These are phyloP conservation scores for Cantharis rufa DNA, from an alignment of 2,888 invertebrate genomes.

Conservation along the genomic window DNA sequence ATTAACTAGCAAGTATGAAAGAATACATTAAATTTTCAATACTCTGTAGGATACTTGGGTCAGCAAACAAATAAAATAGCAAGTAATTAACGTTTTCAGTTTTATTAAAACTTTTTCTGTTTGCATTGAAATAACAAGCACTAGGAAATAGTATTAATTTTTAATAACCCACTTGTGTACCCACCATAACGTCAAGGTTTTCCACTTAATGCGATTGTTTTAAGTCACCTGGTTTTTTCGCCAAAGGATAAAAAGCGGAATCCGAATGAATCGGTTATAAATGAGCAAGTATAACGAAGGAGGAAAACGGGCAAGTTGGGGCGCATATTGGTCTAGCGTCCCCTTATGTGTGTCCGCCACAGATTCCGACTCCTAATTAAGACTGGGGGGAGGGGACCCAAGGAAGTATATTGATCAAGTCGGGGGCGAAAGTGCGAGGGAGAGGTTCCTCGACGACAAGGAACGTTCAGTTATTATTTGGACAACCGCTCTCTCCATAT, in stretches of 20 bases:
- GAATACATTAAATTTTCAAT: neutral
- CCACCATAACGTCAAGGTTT: neutral
- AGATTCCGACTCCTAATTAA: constrained; percentile 86
- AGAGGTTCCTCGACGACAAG: constrained; percentile 42
- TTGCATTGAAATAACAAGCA: neutral
- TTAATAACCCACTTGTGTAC: neutral
- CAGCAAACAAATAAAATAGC: neutral
- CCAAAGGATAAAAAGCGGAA: constrained; percentile 31
- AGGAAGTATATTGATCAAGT: constrained; percentile 58
- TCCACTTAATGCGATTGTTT: neutral
- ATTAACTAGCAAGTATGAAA: neutral
- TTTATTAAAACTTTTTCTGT: neutral
- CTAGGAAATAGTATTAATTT: neutral
- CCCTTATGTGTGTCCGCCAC: constrained; percentile 74
- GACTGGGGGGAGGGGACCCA: constrained; percentile 65
- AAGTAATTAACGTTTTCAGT: neutral
- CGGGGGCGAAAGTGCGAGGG: constrained; percentile 46
- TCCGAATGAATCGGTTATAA: constrained; percentile 45
- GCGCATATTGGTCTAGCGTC: constrained; percentile 56
- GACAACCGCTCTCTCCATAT: constrained; percentile 51
- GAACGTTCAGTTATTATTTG: constrained; percentile 56
- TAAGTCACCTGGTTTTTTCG: neutral
- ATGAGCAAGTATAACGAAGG: constrained; percentile 42
- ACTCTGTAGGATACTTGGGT: neutral
- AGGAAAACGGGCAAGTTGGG: constrained; percentile 39